Percentiles rank a stretch among this genome's conserved stretches.
These are phyloP conservation scores for Helicoverpa assulta DNA, from an alignment of 2,888 invertebrate genomes.

Conservation along the genomic window DNA sequence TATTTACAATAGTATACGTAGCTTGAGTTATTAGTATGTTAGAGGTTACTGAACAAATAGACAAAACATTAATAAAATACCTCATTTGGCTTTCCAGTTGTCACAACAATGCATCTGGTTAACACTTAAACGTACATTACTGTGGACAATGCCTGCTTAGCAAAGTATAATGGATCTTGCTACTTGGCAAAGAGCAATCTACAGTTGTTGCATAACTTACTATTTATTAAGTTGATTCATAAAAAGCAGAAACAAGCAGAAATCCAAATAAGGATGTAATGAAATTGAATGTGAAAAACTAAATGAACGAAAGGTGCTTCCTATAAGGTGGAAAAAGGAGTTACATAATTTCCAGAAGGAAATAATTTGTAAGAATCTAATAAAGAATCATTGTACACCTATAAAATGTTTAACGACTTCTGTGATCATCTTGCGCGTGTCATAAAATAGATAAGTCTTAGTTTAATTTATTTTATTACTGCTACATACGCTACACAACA, in stretches of 20 bases:
- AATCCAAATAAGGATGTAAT: no score
- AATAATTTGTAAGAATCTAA: no score
- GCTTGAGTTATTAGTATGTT: background rate
- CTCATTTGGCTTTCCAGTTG: conserved; percentile 6
- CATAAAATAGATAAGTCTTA: conserved; percentile 21
- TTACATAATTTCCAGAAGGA: no score
- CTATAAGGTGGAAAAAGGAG: background rate
- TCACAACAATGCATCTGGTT: conserved; percentile 23
- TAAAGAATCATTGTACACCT: no score
- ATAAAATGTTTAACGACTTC: no score
- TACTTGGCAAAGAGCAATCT: background rate
- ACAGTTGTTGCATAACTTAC: no score
- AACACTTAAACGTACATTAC: conserved; percentile 11
- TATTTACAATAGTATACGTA: background rate
- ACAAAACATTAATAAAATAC: conserved; percentile 27
- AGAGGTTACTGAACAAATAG: background rate
- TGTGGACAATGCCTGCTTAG: conserved; percentile 34
- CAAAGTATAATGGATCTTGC: conserved; percentile 17
- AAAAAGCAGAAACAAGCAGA: no score
- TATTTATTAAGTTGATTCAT: background rate
- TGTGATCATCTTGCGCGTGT: conserved; percentile 1
- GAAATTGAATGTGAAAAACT: background rate
- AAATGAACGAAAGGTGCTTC: background rate
- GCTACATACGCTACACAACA: conserved; percentile 13
- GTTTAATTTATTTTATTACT: conserved; percentile 26